Evolutionary conservation across 2,113 vertebrate genomes (phyloP), one percentile per base, ranked within the genome.

Genomic region (Larimichthys polyactis): DNA sequence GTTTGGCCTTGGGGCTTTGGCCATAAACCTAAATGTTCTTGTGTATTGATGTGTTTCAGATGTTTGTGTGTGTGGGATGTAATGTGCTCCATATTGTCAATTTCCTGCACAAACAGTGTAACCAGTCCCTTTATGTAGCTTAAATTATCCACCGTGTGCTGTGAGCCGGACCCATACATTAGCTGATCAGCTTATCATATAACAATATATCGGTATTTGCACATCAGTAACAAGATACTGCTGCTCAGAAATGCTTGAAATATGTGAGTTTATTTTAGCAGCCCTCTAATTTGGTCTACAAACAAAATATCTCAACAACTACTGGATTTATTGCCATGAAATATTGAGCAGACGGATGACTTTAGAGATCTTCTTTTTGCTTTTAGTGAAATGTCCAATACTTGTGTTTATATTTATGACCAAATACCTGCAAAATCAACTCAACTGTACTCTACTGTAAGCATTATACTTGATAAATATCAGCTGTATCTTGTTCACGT

Each of bases 21-120:
- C 74, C 79, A 60, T 76, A 70, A 84, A 79, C 46, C 64, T 82
- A 80, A 80, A 78, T 86, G 40, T 67, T 64, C 55, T 71, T 71
- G 65, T 71, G 65, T 71, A 77, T 88, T 78, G 76, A 90, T 81
- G 73, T 71, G 19, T 68, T 73, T 78, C 66, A 66, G 75, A 84
- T 90, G 87, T 32, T 4, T 32, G 32, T 36, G 32, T 82, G 72
- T 57, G 49, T 83, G 71, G 72, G 44, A 22, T 74, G 75, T 88
- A 87, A 89, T 88, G 79, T 51, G 15, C 84, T 84, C 81, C 83
- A 84, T 70, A 84, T 82, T 85, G 75, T 65, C 44, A 29, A 32
- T 83, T 71, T 87, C 72, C 80, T 76, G 58, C 63, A 71, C 40
- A 78, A 84, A 46, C 15, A 32, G 29, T 75, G 49, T 54, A 74